Evolutionary conservation across 30 jellyfish, hydroid and myxozoan species (phyloP).

Genomic region (Pelagia noctiluca): DNA sequence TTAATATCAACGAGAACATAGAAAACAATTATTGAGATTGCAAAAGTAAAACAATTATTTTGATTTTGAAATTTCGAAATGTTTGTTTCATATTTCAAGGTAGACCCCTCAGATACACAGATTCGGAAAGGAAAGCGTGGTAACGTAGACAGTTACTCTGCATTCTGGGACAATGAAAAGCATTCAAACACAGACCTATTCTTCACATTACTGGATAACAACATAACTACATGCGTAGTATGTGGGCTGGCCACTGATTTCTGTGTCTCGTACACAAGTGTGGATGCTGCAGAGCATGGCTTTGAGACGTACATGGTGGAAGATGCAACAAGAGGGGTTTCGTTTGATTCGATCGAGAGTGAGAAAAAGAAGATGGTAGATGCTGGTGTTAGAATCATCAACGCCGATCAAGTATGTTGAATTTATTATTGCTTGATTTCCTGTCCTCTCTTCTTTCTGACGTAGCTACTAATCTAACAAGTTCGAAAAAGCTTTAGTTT

Average conservation of each 20-base stretch:
- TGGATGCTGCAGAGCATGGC: conserved; percentile 95
- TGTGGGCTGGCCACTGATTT: conserved; percentile 97
- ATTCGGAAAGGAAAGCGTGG: conserved; percentile 76
- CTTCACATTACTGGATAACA: conserved; percentile 53
- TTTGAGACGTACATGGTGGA: conserved; percentile 78
- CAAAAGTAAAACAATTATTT: neutral
- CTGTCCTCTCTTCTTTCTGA: neutral
- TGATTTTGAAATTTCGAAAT: neutral
- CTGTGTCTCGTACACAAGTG: conserved; percentile 85
- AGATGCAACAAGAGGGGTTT: conserved; percentile 89
- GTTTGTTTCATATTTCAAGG: conserved; percentile 10
- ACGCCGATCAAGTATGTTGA: conserved; percentile 43
- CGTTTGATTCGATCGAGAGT: conserved; percentile 61
- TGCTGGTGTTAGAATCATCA: conserved; percentile 71
- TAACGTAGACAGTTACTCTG: conserved; percentile 89
- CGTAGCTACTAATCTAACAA: neutral
- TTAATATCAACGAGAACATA: conserved; percentile 10
- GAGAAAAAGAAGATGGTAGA: conserved; percentile 52
- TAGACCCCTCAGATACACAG: neutral
- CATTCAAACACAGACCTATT: conserved; percentile 78
- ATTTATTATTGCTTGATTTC: neutral
- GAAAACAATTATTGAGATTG: conserved; percentile 14
- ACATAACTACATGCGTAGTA: conserved; percentile 52
- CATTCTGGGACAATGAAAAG: conserved; percentile 97
- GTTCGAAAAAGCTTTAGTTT: neutral